Conservation (phyloP, 2,113 vertebrate genomes). For the Ploceus nigricollis region DNA sequence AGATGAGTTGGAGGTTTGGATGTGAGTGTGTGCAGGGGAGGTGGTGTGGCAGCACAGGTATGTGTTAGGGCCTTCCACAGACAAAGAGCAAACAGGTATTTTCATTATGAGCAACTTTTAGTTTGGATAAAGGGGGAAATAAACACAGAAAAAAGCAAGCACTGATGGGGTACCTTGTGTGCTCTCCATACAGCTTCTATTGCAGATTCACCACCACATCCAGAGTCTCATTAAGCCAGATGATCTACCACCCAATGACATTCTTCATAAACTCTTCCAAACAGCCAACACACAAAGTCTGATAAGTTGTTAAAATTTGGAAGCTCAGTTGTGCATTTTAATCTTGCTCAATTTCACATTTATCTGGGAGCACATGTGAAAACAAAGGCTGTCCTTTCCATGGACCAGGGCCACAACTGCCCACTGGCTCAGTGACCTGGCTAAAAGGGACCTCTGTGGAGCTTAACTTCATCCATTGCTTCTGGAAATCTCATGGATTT, state of each 20-base stretch:
- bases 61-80: neutral
- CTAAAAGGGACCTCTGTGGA: neutral
- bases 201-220: neutral
- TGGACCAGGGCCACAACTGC: neutral
- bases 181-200: neutral
- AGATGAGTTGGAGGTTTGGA: neutral
- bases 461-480: neutral
- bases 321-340: neutral
- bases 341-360: neutral
- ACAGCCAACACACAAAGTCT: neutral
- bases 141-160: neutral
- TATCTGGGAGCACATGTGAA: neutral
- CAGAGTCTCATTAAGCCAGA: neutral
- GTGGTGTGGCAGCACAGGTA: neutral
- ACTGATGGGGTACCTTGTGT: too few relatives aligned
- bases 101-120: neutral
- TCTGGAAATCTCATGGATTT: neutral
- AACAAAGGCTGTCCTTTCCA: neutral
- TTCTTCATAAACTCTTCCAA: neutral
- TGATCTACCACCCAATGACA: neutral
- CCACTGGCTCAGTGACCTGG: fast-evolving
- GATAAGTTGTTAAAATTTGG: neutral
- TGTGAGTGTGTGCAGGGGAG: neutral
- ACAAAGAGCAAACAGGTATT: neutral
- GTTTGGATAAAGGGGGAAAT: neutral